These are phyloP conservation scores for Pseudopleuronectes americanus DNA, from an alignment of 2,797 vertebrate species.

Conservation along the genomic window DNA sequence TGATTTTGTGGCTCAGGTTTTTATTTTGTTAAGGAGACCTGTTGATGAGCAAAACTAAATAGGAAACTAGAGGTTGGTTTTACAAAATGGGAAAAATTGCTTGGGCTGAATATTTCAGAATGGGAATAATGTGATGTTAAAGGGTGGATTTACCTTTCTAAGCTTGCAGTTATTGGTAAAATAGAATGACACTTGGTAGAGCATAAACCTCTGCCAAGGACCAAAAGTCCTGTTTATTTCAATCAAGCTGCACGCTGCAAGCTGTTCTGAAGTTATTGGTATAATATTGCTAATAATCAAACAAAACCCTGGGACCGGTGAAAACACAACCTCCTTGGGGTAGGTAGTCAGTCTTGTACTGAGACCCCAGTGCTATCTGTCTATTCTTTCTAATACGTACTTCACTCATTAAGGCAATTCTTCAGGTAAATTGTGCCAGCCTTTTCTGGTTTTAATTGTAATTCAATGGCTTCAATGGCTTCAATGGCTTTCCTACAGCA, in stretches of 20 bases:
- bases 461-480: not conserved
- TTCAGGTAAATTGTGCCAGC: not conserved
- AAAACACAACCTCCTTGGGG: too few species aligned
- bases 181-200: too few species aligned
- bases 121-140: constrained; percentile 27
- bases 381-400: constrained; percentile 2
- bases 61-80: not conserved
- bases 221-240: too few species aligned
- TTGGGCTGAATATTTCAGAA: not conserved
- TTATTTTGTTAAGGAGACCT: not conserved
- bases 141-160: constrained; percentile 55
- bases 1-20: not conserved
- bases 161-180: not conserved
- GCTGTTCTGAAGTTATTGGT: too few species aligned
- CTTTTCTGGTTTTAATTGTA: not conserved
- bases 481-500: not conserved
- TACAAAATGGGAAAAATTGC: not conserved
- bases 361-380: constrained; percentile 8
- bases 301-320: too few species aligned
- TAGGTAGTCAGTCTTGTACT: not conserved
- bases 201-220: too few species aligned
- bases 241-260: too few species aligned
- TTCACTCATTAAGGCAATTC: constrained; percentile 2
- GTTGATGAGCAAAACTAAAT: not conserved
- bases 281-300: too few species aligned